Conservation (phyloP, 2,113 vertebrate genomes). For the Cyprinodon tularosa region DNA sequence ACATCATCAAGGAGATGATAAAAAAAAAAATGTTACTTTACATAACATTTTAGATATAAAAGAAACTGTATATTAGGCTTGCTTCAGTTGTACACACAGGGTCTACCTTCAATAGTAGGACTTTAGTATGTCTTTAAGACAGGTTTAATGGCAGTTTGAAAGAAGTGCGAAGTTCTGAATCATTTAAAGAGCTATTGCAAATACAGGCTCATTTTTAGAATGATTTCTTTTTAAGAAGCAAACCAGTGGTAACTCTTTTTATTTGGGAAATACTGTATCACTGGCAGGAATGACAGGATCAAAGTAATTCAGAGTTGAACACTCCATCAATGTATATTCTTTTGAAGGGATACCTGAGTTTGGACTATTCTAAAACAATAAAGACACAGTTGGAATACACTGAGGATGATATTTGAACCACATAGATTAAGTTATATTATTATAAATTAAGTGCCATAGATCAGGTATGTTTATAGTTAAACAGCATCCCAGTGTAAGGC, state of each 20-base stretch:
- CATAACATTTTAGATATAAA: too few species aligned
- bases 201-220: neutral
- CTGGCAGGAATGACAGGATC: neutral
- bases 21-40: too few species aligned
- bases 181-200: neutral
- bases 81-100: too few species aligned
- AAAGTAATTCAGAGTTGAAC: neutral
- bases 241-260: neutral
- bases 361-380: too few species aligned
- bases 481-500: neutral
- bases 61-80: too few species aligned
- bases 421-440: neutral
- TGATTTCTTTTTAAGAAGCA: neutral
- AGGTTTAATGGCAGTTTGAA: neutral
- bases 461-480: neutral
- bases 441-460: neutral
- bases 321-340: neutral
- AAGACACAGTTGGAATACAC: neutral
- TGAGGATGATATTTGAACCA: neutral
- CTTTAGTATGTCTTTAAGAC: neutral
- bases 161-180: neutral
- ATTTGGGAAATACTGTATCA: neutral
- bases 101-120: neutral
- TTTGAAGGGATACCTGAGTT: neutral
- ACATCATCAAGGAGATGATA: too few species aligned